Conservation (phyloP, 1,140 invertebrate genomes). For the Caenorhabditis brenneri region DNA sequence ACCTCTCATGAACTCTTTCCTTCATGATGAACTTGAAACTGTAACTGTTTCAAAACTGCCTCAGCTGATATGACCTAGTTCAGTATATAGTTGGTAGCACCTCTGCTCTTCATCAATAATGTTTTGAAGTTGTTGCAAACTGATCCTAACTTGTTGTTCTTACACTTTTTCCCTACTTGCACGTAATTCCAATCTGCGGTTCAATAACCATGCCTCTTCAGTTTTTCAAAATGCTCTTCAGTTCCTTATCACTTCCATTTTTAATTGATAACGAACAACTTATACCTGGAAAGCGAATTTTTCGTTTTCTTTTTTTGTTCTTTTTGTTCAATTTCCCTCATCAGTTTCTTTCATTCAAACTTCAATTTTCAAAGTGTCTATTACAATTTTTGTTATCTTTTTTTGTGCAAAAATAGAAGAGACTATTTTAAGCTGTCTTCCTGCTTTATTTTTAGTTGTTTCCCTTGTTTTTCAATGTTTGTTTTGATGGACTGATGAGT, state of each 20-base stretch:
- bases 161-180: not conserved
- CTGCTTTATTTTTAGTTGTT: slow-evolving; percentile 26
- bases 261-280: slow-evolving; percentile 18
- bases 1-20: too few relatives aligned
- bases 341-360: not conserved
- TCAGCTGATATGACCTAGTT: too few relatives aligned
- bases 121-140: too few relatives aligned
- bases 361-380: not conserved
- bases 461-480: slow-evolving; percentile 29
- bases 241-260: not conserved
- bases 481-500: not conserved
- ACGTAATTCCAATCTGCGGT: not conserved
- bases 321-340: not conserved
- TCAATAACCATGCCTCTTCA: not conserved
- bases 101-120: too few relatives aligned
- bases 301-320: not conserved
- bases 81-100: too few relatives aligned
- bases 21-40: too few relatives aligned
- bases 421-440: not conserved
- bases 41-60: too few relatives aligned
- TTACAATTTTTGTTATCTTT: not conserved
- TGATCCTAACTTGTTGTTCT: too few relatives aligned
- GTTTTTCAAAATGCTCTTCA: not conserved
- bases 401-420: not conserved
- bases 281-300: not conserved